Conservation (phyloP, 2,113 vertebrate genomes). For the Cepphus grylle region DNA sequence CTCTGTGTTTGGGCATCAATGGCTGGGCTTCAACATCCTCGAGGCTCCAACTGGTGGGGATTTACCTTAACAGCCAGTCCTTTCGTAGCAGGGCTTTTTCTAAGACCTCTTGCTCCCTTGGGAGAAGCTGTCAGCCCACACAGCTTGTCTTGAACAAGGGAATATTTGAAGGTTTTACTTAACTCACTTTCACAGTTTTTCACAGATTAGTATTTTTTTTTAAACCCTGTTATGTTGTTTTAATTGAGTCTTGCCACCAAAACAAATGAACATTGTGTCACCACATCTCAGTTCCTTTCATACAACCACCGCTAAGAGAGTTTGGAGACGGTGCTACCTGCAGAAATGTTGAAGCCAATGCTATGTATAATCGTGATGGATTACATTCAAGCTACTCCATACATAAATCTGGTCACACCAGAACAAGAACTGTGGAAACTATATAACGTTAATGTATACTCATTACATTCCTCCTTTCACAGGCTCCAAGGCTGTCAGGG, state of each 20-base stretch:
- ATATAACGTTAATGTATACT: neutral
- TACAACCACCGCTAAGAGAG: neutral
- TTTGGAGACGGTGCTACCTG: neutral
- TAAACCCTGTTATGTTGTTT: conserved; percentile 19
- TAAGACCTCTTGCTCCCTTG: neutral
- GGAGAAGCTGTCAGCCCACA: conserved; percentile 57
- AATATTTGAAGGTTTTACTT: conserved; percentile 14
- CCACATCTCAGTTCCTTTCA: neutral
- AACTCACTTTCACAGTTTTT: conserved; percentile 26
- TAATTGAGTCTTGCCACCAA: conserved; percentile 27
- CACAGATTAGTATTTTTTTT: conserved; percentile 43
- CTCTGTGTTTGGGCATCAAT: conserved; percentile 9
- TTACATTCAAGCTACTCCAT: neutral
- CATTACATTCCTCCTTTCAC: conserved; percentile 21
- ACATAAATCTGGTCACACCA: conserved; percentile 53
- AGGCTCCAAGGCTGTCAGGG: neutral
- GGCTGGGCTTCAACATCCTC: neutral
- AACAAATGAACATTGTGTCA: conserved; percentile 39
- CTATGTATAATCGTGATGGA: neutral
- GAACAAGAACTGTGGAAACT: conserved; percentile 35
- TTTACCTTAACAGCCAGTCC: conserved; percentile 26
- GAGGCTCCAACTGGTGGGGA: neutral
- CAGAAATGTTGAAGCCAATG: neutral
- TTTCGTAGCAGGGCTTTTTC: conserved; percentile 41
- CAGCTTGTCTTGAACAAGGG: neutral